Evolutionary conservation across 2,113 vertebrate genomes (phyloP), one percentile per base, ranked within the genome.

Genomic region (Zeus faber): DNA sequence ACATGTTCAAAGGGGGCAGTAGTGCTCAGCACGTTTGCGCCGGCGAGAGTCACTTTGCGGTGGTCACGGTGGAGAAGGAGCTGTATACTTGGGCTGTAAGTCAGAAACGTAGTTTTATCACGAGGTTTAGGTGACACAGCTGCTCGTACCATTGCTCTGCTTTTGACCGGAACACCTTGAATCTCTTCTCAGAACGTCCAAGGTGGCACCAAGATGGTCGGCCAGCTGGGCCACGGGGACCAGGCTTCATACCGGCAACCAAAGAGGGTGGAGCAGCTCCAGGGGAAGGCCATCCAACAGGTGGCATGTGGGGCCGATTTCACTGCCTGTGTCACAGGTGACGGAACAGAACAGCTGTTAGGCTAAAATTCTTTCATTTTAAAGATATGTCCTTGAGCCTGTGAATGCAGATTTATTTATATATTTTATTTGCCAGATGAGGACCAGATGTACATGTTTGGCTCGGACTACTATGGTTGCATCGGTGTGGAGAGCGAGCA

Each of bases 51-150:
- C 97, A 99, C 84, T 99, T 98, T 77, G 96, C 97, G 6, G 95
- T 98, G 81, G 95, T 99, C 69, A 97, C 96, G 0, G 97, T 99
- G 79, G 96, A 99, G 79, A 99, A 99, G 79, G 97, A 99, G 74
- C 92, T 99, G 17, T 99, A 97, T 71, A 98, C 95, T 0, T 99
- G 97, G 97, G 96, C 98, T 84, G 97, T 98, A 87, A 97, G 97
- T 80, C 58, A 31, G n/a, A n/a, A n/a, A n/a, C n/a, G n/a, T n/a
- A n/a, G n/a, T n/a, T n/a, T n/a, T n/a, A n/a, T n/a, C n/a, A n/a
- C n/a, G n/a, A n/a, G n/a, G n/a, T n/a, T 31, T 31, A 2, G 2
- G 4, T 11, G n/a, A 39, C 37, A 16, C 17, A 7, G 7, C 39
- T 41, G 39, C 2, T 16, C 39, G 2, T 17, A n/a, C 5, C 17